Conservation (phyloP, 2,113 vertebrate genomes). For the Neodontobutis hainanensis region DNA sequence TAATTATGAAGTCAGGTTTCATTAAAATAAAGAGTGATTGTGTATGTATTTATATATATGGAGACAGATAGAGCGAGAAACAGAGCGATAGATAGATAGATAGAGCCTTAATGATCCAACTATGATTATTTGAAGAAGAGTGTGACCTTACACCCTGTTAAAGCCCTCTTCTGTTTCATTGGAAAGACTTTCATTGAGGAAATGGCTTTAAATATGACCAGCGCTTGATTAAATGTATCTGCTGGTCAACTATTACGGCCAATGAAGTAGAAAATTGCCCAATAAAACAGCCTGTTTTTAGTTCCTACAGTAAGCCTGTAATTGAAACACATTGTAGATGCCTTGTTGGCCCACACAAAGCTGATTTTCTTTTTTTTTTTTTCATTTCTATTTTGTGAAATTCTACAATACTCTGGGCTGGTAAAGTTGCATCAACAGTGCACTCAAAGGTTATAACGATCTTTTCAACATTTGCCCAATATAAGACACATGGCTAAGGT, state of each 20-base stretch:
- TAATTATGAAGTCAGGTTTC: conserved; percentile 52
- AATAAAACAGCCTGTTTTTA: conserved; percentile 9
- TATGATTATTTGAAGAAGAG: no score
- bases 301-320: conserved; percentile 7
- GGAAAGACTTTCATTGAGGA: background rate
- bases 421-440: no score
- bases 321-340: conserved; percentile 3
- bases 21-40: conserved; percentile 1
- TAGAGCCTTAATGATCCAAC: no score
- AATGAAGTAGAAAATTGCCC: conserved; percentile 8
- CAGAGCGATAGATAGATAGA: no score
- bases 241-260: conserved; percentile 8
- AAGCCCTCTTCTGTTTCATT: conserved; percentile 2
- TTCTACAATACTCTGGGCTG: background rate
- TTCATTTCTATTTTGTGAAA: background rate
- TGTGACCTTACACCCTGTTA: background rate
- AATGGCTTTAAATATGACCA: conserved; percentile 11
- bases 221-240: conserved; percentile 5
- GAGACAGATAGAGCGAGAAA: no score
- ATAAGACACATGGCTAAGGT: no score
- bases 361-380: background rate
- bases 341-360: background rate
- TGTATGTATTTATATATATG: no score
- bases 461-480: no score
- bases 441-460: no score